Evolutionary conservation across 1,140 invertebrate species (phyloP), one percentile per base, ranked within the genome.

Genomic region (Lordiphosa mommai): DNA sequence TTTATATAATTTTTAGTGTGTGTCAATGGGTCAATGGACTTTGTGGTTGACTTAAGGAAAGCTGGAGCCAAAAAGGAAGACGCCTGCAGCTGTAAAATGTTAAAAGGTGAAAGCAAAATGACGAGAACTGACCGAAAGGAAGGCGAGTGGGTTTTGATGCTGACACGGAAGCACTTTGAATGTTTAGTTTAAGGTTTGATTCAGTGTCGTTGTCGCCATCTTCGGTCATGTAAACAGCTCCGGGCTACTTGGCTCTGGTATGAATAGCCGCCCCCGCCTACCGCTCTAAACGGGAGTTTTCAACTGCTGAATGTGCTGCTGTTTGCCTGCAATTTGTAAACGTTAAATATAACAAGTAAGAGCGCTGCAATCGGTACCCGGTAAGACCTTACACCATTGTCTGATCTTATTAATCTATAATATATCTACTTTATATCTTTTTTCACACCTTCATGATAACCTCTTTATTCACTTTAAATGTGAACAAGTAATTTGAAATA

Each of bases 1-100:
- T 44, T 32, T 32, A 46, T 27, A 30, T 32, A 46, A 8, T 32
- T 16, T 32, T 12, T 3, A 38, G 64, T 61, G 40, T 65, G 29
- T 58, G 76, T 80, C 61, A 80, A 76, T 80, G 70, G 70, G 76
- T 82, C 74, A 82, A 74, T 82, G 74, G 52, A 82, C 76, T n/a
- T n/a, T n/a, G n/a, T n/a, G n/a, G n/a, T n/a, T n/a, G n/a, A n/a
- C n/a, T 51, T 16, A 36, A 41, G 13, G 12, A 48, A 64, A 47
- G 37, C 34, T 41, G 47, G 23, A 48, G 48, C 43, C 20, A 46
- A 52, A 10, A 48, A 82, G 68, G 53, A 57, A 71, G 74, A 56
- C 57, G 76, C 76, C 76, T 50, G 66, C 43, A 82, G 76, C 76
- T 74, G 73, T 73, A 79, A 47, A 51, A 77, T 76, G 66, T 76